Evolutionary conservation across 1,140 invertebrate species (phyloP).

Genomic region (Nasonia longicornis): DNA sequence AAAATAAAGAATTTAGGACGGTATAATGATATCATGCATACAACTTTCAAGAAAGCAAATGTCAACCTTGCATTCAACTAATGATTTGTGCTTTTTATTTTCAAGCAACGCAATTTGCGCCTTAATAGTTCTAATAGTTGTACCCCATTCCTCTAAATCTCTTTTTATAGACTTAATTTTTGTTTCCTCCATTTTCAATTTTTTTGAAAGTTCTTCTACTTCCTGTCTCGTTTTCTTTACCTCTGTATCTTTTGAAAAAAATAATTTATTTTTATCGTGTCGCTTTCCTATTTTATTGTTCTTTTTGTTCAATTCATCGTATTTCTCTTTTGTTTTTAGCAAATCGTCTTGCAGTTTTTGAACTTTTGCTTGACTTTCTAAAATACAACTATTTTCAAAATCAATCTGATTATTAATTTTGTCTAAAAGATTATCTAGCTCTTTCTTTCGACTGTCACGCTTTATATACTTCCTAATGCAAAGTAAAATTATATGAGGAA

Average conservation of each 20-base stretch:
- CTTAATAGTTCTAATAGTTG: background rate
- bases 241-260: slow-evolving; percentile 83
- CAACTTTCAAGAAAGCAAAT: background rate
- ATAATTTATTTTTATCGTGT: slow-evolving; percentile 68
- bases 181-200: slow-evolving; percentile 1
- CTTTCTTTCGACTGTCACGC: slow-evolving; percentile 84
- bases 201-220: slow-evolving; percentile 74
- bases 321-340: background rate
- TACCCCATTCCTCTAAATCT: slow-evolving; percentile 18
- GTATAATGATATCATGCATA: background rate
- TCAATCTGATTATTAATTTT: slow-evolving; percentile 91
- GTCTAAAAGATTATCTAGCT: slow-evolving; percentile 95
- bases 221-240: slow-evolving; percentile 84
- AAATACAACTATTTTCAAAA: slow-evolving; percentile 91
- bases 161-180: background rate
- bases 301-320: background rate
- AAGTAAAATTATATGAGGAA: slow-evolving; percentile 25
- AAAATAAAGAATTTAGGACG: slow-evolving; percentile 8
- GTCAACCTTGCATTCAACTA: slow-evolving; percentile 34
- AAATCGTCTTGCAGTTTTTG: background rate
- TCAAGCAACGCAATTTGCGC: background rate
- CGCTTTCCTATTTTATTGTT: background rate
- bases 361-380: slow-evolving; percentile 72
- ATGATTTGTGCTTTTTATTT: slow-evolving; percentile 54
- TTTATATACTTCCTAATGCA: slow-evolving; percentile 84